phyloP scores from a whole-genome alignment of 2,797 vertebrate species.

The Sebastes iracundus region DNA sequence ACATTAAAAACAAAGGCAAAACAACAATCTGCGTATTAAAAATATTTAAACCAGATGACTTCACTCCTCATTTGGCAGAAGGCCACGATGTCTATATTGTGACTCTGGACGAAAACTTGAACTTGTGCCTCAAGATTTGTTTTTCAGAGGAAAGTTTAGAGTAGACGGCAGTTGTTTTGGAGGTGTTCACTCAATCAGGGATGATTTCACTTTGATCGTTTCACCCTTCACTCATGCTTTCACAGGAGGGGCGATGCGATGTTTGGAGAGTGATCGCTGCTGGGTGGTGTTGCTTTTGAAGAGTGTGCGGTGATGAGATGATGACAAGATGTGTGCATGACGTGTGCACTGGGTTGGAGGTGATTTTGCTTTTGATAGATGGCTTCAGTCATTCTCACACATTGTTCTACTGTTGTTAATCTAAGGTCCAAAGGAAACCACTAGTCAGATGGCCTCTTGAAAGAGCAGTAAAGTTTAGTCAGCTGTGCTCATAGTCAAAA shows the following conservation, averaged over 20 bases:
- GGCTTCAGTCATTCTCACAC: conserved; percentile 17
- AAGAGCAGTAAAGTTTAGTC: conserved; percentile 23
- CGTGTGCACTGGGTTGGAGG: conserved; percentile 25
- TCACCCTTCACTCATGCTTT: conserved; percentile 52
- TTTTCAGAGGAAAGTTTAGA: conserved; percentile 13
- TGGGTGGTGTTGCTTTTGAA: conserved; percentile 59
- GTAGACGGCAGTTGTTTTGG: conserved; percentile 50
- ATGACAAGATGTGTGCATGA: conserved; percentile 52
- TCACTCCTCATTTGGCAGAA: conserved; percentile 13
- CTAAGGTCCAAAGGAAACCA: conserved; percentile 4
- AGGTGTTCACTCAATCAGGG: conserved; percentile 56
- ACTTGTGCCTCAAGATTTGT: neutral
- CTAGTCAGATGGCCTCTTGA: conserved; percentile 15
- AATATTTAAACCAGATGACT: conserved; percentile 28
- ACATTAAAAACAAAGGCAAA: conserved; percentile 16
- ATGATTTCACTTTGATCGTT: conserved; percentile 65
- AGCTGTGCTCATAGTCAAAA: neutral
- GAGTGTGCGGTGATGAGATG: conserved; percentile 50
- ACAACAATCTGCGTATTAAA: conserved; percentile 2
- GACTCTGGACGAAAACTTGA: conserved; percentile 22
- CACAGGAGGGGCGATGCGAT: conserved; percentile 36
- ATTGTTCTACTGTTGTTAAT: conserved; percentile 31
- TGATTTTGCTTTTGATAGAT: conserved; percentile 48
- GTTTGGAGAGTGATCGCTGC: conserved; percentile 61
- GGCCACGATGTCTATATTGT: neutral